phyloP scores from a whole-genome alignment of 2,113 vertebrate species.

The Cygnus buccinator region DNA sequence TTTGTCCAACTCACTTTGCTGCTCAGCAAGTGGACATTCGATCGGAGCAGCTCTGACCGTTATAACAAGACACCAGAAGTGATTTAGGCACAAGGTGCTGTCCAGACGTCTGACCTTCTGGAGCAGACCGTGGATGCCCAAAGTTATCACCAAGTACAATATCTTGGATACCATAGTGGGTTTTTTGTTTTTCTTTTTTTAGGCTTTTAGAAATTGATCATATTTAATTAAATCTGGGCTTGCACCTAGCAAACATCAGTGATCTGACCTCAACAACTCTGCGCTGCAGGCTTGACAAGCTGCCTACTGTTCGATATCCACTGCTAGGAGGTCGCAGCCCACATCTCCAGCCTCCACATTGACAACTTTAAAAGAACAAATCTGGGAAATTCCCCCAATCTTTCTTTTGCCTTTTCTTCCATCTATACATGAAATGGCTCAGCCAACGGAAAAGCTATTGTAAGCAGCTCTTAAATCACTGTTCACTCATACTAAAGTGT shows the following conservation, averaged over 20 bases:
- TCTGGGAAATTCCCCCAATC: neutral
- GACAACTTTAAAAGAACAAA: neutral
- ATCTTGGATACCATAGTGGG: neutral
- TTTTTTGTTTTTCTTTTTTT: neutral
- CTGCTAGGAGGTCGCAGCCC: neutral
- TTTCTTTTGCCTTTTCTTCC: neutral
- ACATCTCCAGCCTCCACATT: neutral
- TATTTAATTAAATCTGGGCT: neutral
- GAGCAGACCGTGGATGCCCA: neutral
- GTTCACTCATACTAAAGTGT: neutral
- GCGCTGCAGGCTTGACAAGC: neutral
- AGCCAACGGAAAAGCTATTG: neutral
- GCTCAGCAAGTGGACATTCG: fast-evolving
- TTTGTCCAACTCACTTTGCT: neutral
- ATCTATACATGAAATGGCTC: neutral
- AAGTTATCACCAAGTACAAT: too few species aligned
- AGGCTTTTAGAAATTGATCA: neutral
- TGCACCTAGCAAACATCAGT: fast-evolving
- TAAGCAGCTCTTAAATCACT: neutral
- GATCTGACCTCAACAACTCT: neutral
- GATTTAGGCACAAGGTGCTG: neutral
- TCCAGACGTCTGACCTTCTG: too few species aligned
- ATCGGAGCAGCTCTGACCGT: fast-evolving
- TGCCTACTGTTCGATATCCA: neutral
- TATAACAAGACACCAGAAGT: neutral